phyloP scores from a whole-genome alignment of 2,113 vertebrate genomes.

The Ophthalmolycus amberensis region DNA sequence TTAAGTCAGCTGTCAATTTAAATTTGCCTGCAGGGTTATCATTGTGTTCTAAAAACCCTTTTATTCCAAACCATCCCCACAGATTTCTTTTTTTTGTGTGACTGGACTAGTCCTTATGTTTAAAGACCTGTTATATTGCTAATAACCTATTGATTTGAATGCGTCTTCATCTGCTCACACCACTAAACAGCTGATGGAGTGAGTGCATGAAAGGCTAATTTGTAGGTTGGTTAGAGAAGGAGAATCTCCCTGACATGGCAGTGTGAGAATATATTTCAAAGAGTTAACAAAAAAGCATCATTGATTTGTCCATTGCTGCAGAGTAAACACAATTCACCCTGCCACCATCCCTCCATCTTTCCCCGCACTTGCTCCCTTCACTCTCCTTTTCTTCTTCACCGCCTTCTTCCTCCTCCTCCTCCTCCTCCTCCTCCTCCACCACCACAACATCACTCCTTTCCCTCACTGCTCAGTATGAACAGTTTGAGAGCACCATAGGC shows the following conservation, averaged over 20 bases:
- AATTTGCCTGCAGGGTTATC: constrained; percentile 38
- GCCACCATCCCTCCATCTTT: constrained; percentile 46
- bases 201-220: constrained; percentile 37
- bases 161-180: constrained; percentile 27
- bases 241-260: constrained; percentile 40
- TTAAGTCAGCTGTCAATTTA: constrained; percentile 57
- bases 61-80: constrained; percentile 35
- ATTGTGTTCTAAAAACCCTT: constrained; percentile 41
- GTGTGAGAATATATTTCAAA: constrained; percentile 31
- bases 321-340: constrained; percentile 66
- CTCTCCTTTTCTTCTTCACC: constrained; percentile 53
- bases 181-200: constrained; percentile 41
- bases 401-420: constrained; percentile 14
- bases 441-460: constrained; percentile 29
- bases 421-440: background rate
- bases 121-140: constrained; percentile 52
- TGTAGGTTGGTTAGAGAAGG: constrained; percentile 45
- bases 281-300: constrained; percentile 49
- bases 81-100: constrained; percentile 7
- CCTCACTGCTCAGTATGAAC: constrained; percentile 88
- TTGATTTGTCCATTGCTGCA: constrained; percentile 59
- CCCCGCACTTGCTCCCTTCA: constrained; percentile 60
- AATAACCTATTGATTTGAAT: constrained; percentile 67
- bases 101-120: constrained; percentile 24
- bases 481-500: constrained; percentile 99